phyloP scores from a whole-genome alignment of 2,888 invertebrate genomes.

The Aleiodes testaceus region DNA sequence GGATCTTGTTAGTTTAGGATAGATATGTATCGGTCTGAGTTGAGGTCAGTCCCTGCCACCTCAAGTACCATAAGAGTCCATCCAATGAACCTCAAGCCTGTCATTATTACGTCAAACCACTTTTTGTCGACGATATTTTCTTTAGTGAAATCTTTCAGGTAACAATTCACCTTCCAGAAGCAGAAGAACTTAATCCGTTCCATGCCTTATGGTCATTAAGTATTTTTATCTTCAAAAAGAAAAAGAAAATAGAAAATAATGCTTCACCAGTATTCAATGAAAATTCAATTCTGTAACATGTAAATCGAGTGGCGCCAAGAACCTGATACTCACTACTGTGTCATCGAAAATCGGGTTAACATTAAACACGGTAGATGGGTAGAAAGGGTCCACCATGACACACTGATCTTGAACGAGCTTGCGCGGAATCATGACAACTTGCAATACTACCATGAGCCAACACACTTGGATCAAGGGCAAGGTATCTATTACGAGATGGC shows the following conservation, averaged over 20 bases:
- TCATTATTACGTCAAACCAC: slow-evolving; percentile 64
- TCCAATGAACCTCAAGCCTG: slow-evolving; percentile 66
- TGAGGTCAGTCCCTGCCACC: slow-evolving; percentile 69
- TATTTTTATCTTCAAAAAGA: background rate
- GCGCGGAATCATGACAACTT: slow-evolving; percentile 65
- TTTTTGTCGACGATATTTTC: slow-evolving; percentile 29
- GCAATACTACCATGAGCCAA: slow-evolving; percentile 55
- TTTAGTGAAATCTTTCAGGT: slow-evolving; percentile 45
- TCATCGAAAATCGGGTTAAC: slow-evolving; percentile 32
- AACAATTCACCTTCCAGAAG: slow-evolving; percentile 24
- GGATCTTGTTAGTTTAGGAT: slow-evolving; percentile 71
- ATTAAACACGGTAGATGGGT: slow-evolving; percentile 17
- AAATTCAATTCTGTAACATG: background rate
- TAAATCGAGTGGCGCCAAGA: slow-evolving; percentile 36
- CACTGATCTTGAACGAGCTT: slow-evolving; percentile 47
- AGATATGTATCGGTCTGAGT: slow-evolving; percentile 69
- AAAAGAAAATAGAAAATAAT: background rate
- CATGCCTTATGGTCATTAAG: background rate
- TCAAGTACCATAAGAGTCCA: slow-evolving; percentile 68
- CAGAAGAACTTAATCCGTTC: slow-evolving; percentile 24
- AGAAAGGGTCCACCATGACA: slow-evolving; percentile 37
- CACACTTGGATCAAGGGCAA: slow-evolving; percentile 38
- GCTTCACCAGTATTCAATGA: background rate
- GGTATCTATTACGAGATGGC: slow-evolving; percentile 36
- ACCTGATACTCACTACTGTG: slow-evolving; percentile 7